phyloP scores from a whole-genome alignment of 2,888 invertebrate genomes.

The Melangyna quadrimaculata region DNA sequence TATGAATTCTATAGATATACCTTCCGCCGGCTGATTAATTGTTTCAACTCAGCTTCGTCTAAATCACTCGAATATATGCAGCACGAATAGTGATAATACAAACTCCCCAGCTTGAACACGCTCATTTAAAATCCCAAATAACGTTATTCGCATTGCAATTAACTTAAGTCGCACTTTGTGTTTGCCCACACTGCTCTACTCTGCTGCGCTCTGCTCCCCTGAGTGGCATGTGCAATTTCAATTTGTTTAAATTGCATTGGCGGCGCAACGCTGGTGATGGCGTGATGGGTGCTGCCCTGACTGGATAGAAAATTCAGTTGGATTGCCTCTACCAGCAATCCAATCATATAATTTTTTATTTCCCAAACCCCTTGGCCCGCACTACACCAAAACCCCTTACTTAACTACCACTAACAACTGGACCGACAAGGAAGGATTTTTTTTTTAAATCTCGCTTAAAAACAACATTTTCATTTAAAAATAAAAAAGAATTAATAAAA shows the following conservation, averaged over 20 bases:
- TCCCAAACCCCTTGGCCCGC: background rate
- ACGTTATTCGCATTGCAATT: conserved; percentile 57
- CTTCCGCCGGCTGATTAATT: conserved; percentile 4
- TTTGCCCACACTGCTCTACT: background rate
- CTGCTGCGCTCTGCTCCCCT: conserved; percentile 1
- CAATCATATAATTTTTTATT: conserved; percentile 31
- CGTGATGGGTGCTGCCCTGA: background rate
- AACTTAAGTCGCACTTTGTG: conserved; percentile 48
- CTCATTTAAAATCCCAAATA: conserved; percentile 29
- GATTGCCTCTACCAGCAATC: conserved; percentile 10
- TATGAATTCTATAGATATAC: background rate
- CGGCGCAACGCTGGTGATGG: background rate
- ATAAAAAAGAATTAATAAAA: background rate
- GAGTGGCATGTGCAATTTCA: conserved; percentile 57
- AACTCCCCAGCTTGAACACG: conserved; percentile 7
- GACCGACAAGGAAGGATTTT: background rate
- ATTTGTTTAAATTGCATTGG: conserved; percentile 41
- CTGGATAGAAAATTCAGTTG: conserved; percentile 12
- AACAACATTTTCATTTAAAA: background rate
- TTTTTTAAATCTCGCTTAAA: conserved; percentile 22
- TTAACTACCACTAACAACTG: background rate
- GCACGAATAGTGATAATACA: conserved; percentile 1
- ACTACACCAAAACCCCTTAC: too few relatives aligned
- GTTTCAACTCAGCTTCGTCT: conserved; percentile 12
- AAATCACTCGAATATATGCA: conserved; percentile 8